Evolutionary conservation across 2,888 invertebrate species (phyloP).

Genomic region (Liodrosophila aerea): DNA sequence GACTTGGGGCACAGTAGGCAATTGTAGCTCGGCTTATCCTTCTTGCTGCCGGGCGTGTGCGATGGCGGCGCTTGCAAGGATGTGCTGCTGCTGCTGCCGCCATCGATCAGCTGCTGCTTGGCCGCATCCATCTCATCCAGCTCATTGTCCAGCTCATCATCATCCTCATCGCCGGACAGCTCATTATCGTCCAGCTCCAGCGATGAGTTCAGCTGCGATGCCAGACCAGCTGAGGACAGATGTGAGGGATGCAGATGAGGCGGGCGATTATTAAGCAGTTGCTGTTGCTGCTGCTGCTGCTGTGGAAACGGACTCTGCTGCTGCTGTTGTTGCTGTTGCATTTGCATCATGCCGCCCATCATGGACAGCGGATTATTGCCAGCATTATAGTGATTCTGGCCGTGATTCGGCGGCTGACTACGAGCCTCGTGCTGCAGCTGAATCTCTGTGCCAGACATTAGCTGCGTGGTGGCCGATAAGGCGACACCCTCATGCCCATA

Average conservation of each 20-base stretch:
- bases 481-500: slow-evolving; percentile 45
- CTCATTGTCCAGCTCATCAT: slow-evolving; percentile 75
- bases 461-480: too few relatives aligned
- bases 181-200: slow-evolving; percentile 78
- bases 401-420: slow-evolving; percentile 60
- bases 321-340: slow-evolving; percentile 61
- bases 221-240: slow-evolving; percentile 24
- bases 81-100: slow-evolving; percentile 80
- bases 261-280: slow-evolving; percentile 44
- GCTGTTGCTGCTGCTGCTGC: slow-evolving; percentile 46
- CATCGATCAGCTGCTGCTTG: slow-evolving; percentile 80
- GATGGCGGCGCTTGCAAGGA: slow-evolving; percentile 77
- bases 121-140: slow-evolving; percentile 76
- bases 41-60: slow-evolving; percentile 70
- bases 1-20: slow-evolving; percentile 81
- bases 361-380: slow-evolving; percentile 75
- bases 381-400: slow-evolving; percentile 68
- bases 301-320: slow-evolving; percentile 38
- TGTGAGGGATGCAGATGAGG: slow-evolving; percentile 32
- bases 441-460: slow-evolving; percentile 55
- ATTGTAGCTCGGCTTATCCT: slow-evolving; percentile 80
- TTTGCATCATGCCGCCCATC: slow-evolving; percentile 80
- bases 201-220: slow-evolving; percentile 60
- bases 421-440: slow-evolving; percentile 49
- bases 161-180: slow-evolving; percentile 77